Conservation (phyloP, 2,797 vertebrate genomes). For the Orestias chungarensis region DNA sequence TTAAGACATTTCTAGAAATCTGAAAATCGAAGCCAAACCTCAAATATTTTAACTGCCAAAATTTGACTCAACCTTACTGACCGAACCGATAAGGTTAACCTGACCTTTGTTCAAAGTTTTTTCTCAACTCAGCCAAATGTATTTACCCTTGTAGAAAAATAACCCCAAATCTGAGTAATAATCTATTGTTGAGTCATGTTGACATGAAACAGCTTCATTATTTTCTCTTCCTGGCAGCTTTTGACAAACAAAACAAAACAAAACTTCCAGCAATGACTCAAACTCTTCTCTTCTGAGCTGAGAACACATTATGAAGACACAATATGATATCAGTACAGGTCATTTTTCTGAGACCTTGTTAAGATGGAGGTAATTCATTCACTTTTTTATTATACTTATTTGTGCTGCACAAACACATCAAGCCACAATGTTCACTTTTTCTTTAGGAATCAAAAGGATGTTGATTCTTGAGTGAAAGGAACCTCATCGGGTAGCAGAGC, state of each 20-base stretch:
- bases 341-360: not conserved
- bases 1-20: not conserved
- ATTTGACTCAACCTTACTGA: not conserved
- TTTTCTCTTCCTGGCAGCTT: not conserved
- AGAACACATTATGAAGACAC: not conserved
- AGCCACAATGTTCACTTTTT: not conserved
- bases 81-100: not conserved
- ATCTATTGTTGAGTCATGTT: not conserved
- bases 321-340: not conserved
- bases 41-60: not conserved
- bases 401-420: constrained; percentile 5
- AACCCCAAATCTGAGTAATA: not conserved
- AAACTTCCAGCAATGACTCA: not conserved
- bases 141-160: not conserved
- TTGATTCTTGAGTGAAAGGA: constrained; percentile 1
- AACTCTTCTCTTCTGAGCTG: not conserved
- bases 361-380: not conserved
- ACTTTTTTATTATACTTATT: not conserved
- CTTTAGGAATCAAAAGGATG: not conserved
- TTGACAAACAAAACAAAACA: not conserved
- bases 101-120: not conserved
- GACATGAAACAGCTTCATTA: not conserved
- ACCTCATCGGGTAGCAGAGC: constrained; percentile 38
- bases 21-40: not conserved
- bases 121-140: not conserved